Evolutionary conservation across 2,797 vertebrate species (phyloP).

Genomic region (Callimico goeldii): DNA sequence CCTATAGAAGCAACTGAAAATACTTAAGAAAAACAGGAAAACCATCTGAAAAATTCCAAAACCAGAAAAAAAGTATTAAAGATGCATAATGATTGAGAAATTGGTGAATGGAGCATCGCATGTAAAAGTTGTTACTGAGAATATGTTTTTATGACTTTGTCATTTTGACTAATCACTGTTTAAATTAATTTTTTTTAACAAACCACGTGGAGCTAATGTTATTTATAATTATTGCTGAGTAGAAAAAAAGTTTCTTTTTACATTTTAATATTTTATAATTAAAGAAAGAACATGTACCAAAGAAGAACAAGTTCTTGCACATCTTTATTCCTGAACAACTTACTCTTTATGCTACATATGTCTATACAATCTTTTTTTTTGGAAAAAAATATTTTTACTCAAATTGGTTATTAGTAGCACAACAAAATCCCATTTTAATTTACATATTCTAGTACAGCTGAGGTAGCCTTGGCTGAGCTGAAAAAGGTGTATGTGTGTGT

Average conservation of each 20-base stretch:
- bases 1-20: background rate
- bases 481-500: background rate
- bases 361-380: background rate
- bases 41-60: background rate
- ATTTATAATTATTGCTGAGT: background rate
- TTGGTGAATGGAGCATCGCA: background rate
- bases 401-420: background rate
- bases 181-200: background rate
- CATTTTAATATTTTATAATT: background rate
- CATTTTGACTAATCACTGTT: background rate
- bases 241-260: background rate
- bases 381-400: background rate
- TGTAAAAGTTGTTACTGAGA: background rate
- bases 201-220: background rate
- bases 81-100: background rate
- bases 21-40: background rate
- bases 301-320: background rate
- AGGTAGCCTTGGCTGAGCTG: background rate
- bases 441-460: background rate
- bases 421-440: background rate
- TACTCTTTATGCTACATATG: background rate
- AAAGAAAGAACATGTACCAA: background rate
- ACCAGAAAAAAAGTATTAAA: background rate
- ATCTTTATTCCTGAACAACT: background rate
- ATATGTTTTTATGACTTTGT: background rate